Percentiles rank a stretch among this genome's conserved stretches.
phyloP scores from a whole-genome alignment of 2,113 vertebrate species.

The Dipodomys merriami region DNA sequence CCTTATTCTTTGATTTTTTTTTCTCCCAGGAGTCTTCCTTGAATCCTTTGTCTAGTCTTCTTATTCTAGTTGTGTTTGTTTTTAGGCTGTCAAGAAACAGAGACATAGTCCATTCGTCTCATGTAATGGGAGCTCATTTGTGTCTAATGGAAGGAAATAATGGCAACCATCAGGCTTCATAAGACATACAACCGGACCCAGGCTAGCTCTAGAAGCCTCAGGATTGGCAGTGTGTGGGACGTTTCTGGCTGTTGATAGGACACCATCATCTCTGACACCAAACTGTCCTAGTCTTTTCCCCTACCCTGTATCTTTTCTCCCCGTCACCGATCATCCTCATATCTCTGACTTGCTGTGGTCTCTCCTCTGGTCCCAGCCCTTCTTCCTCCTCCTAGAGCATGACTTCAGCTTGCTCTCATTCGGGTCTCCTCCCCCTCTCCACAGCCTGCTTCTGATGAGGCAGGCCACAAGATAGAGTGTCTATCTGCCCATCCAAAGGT shows the following conservation, averaged over 20 bases:
- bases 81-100: constrained; percentile 17
- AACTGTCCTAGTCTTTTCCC: background rate
- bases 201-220: background rate
- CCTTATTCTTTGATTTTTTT: constrained; percentile 4
- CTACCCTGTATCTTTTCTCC: background rate
- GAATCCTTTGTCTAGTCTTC: background rate
- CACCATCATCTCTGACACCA: background rate
- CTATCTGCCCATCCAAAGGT: background rate
- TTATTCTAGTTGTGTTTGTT: background rate
- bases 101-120: background rate
- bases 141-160: background rate
- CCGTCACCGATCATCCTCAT: background rate
- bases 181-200: background rate
- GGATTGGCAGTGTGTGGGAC: background rate
- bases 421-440: background rate
- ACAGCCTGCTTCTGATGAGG: background rate
- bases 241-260: background rate
- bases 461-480: background rate
- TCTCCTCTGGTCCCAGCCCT: background rate
- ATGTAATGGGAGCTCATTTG: background rate
- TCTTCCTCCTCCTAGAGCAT: background rate
- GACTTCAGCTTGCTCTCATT: background rate
- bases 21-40: background rate
- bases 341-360: background rate
- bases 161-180: background rate